These are phyloP conservation scores for Cryptomyrus ogoouensis DNA, from an alignment of 2,113 vertebrate genomes.

Conservation along the genomic window DNA sequence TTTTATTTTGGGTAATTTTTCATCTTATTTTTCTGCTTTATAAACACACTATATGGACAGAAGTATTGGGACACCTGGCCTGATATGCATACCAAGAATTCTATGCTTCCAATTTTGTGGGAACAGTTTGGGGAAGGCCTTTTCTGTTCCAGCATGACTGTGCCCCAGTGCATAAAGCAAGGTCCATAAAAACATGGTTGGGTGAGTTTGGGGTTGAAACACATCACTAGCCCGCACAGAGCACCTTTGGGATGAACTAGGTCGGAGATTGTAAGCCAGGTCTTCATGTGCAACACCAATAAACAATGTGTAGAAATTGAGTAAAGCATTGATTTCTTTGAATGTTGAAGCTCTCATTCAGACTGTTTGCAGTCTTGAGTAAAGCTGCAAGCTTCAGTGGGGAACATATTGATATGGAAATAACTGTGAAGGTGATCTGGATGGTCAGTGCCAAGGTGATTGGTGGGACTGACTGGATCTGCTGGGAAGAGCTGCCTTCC, in stretches of 20 bases:
- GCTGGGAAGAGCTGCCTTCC: neutral
- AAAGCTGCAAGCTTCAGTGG: neutral
- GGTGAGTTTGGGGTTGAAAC: neutral
- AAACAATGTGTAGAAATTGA: neutral
- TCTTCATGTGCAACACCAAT: neutral
- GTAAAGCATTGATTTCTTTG: neutral
- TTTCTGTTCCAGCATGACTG: no score
- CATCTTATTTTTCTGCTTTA: neutral
- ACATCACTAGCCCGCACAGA: neutral
- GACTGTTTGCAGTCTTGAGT: neutral
- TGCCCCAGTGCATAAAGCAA: no score
- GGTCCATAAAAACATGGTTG: no score
- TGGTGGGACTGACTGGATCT: slow-evolving; percentile 2
- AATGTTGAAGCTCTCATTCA: neutral
- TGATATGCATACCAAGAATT: no score
- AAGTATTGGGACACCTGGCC: neutral
- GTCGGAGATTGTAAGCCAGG: no score
- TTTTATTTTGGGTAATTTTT: neutral
- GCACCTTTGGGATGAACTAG: neutral
- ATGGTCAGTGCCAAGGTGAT: neutral
- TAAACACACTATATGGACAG: neutral
- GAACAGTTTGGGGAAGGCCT: no score
- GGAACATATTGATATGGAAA: neutral
- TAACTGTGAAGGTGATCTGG: neutral
- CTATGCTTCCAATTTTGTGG: no score